phyloP scores from a whole-genome alignment of 2,113 vertebrate genomes.

The Zosterops hypoxanthus region DNA sequence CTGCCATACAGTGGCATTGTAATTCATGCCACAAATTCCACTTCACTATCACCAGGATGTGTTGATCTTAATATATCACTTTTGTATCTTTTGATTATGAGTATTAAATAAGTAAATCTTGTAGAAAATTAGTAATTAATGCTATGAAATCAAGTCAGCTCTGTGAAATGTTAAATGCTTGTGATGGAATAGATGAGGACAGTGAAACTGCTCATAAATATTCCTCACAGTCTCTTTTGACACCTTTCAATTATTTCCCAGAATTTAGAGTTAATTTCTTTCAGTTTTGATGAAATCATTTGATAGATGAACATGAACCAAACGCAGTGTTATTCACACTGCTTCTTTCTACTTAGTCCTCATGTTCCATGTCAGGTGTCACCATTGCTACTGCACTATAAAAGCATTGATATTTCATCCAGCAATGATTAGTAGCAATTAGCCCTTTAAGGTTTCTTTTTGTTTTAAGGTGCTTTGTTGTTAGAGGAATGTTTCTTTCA shows the following conservation, averaged over 20 bases:
- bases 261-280: not conserved
- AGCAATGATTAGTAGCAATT: not conserved
- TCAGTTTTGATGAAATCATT: not conserved
- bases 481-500: not conserved
- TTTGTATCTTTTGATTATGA: not conserved
- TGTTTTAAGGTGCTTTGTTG: not conserved
- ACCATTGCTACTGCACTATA: not conserved
- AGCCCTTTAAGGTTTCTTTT: not conserved
- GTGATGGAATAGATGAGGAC: not conserved
- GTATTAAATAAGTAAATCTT: not conserved
- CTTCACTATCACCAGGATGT: not conserved
- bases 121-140: not conserved
- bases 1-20: not conserved
- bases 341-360: not conserved
- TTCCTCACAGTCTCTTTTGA: not conserved
- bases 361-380: accelerated
- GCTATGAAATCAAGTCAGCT: not conserved
- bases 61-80: not conserved
- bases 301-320: not conserved
- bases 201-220: not conserved
- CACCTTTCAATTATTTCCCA: not conserved
- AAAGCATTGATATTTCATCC: not conserved
- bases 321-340: not conserved
- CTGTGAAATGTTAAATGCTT: not conserved
- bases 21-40: not conserved